phyloP scores from a whole-genome alignment of 2,797 vertebrate genomes.

The Ceryle rudis region DNA sequence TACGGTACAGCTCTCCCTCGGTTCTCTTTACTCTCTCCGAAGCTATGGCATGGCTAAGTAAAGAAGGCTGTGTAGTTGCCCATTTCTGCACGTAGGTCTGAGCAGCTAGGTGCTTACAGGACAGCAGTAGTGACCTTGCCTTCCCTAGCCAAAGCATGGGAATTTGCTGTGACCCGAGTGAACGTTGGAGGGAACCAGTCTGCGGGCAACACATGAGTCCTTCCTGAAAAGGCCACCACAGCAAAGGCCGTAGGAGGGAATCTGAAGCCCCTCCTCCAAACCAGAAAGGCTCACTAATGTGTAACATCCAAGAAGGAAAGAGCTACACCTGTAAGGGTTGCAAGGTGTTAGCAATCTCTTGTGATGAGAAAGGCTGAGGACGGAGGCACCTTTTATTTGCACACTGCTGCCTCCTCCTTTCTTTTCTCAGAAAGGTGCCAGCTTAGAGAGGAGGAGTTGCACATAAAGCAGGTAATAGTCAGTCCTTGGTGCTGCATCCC shows the following conservation, averaged over 20 bases:
- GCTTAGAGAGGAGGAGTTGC: fast-evolving
- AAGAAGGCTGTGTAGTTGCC: neutral
- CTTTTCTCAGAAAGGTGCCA: fast-evolving
- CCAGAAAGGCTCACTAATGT: neutral
- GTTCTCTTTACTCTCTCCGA: neutral
- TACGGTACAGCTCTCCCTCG: too few species aligned
- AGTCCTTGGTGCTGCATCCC: fast-evolving
- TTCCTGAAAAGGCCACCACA: neutral
- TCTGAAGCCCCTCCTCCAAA: neutral
- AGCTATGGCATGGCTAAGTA: neutral
- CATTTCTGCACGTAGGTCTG: fast-evolving
- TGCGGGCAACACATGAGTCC: fast-evolving
- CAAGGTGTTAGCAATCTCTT: neutral
- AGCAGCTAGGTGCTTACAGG: fast-evolving
- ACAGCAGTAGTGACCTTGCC: neutral
- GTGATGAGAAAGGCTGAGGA: neutral
- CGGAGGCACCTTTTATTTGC: fast-evolving
- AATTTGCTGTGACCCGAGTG: neutral
- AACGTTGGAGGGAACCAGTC: fast-evolving
- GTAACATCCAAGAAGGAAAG: neutral
- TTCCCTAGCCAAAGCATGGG: neutral
- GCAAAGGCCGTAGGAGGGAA: neutral
- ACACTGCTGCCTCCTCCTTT: fast-evolving
- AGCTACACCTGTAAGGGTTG: neutral
- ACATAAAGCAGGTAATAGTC: fast-evolving